These are phyloP conservation scores for Leptinotarsa rubiginosa DNA, from an alignment of 2,888 invertebrate species.

Conservation along the genomic window DNA sequence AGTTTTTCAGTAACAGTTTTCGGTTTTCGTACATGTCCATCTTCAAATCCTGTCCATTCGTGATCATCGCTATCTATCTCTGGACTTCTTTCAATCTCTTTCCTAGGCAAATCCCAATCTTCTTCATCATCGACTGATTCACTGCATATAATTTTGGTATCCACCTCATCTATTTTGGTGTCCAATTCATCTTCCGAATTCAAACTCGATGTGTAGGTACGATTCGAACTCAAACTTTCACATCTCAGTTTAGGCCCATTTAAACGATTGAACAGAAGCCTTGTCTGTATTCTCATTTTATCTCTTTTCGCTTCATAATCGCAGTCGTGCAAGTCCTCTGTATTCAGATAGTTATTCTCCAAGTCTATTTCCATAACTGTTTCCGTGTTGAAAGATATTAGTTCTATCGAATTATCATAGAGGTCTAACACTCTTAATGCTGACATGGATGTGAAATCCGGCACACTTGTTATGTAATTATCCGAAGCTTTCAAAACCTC, in stretches of 20 bases:
- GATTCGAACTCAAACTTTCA: neutral
- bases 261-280: neutral
- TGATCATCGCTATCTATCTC: slow-evolving; percentile 51
- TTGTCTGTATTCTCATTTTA: slow-evolving; percentile 35
- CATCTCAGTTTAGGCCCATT: slow-evolving; percentile 15
- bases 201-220: neutral
- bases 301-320: slow-evolving; percentile 42
- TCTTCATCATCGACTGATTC: slow-evolving; percentile 23
- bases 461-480: slow-evolving; percentile 47
- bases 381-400: slow-evolving; percentile 24
- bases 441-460: slow-evolving; percentile 41
- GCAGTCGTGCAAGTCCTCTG: slow-evolving; percentile 26
- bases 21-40: neutral
- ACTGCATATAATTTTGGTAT: too few relatives aligned
- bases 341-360: slow-evolving; percentile 48
- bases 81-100: slow-evolving; percentile 34
- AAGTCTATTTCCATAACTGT: slow-evolving; percentile 45
- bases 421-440: slow-evolving; percentile 51
- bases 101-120: slow-evolving; percentile 51
- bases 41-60: slow-evolving; percentile 48
- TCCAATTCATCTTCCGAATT: neutral
- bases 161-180: too few relatives aligned
- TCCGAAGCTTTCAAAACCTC: slow-evolving; percentile 42
- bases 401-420: slow-evolving; percentile 49
- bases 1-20: slow-evolving; percentile 19